Percentiles rank a stretch among this genome's conserved stretches.
Evolutionary conservation across 2,113 vertebrate genomes (phyloP).

Genomic region (Oncorhynchus nerka): DNA sequence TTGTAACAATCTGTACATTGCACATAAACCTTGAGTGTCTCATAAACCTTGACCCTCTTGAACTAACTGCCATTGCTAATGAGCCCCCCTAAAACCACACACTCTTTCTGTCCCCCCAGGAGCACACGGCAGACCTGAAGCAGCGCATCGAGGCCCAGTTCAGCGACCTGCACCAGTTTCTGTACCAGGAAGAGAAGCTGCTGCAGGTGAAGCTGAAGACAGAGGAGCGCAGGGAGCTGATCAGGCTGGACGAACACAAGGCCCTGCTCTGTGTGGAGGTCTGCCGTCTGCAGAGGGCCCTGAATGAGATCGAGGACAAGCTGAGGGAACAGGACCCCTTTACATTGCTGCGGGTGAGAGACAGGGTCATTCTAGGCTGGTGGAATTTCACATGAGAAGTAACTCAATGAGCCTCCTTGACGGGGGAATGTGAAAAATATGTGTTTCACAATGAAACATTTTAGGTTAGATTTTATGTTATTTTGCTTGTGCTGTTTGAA

Average conservation of each 20-base stretch:
- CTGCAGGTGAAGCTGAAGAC: conserved; percentile 77
- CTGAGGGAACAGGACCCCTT: conserved; percentile 70
- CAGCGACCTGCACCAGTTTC: conserved; percentile 84
- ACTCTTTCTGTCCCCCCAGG: conserved; percentile 54
- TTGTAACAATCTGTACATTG: not conserved
- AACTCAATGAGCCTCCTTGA: too few species aligned
- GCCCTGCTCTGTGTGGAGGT: conserved; percentile 77
- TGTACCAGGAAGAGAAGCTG: conserved; percentile 80
- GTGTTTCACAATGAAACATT: too few species aligned
- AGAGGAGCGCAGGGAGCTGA: conserved; percentile 54
- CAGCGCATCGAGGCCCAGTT: conserved; percentile 84
- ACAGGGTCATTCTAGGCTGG: not conserved
- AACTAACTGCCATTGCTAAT: too few species aligned
- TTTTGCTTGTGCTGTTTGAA: too few species aligned
- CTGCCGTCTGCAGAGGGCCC: conserved; percentile 68
- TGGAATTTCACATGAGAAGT: too few species aligned
- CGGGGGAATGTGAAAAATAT: too few species aligned
- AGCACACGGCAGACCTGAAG: conserved; percentile 82
- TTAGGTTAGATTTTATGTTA: too few species aligned
- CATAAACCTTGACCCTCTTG: too few species aligned
- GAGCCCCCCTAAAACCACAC: too few species aligned
- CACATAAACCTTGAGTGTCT: too few species aligned
- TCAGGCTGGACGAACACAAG: conserved; percentile 77
- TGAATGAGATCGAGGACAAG: conserved; percentile 74
- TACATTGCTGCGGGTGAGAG: conserved; percentile 67